Evolutionary conservation across 2,888 invertebrate species (phyloP).

Genomic region (Hyposoter didymator): DNA sequence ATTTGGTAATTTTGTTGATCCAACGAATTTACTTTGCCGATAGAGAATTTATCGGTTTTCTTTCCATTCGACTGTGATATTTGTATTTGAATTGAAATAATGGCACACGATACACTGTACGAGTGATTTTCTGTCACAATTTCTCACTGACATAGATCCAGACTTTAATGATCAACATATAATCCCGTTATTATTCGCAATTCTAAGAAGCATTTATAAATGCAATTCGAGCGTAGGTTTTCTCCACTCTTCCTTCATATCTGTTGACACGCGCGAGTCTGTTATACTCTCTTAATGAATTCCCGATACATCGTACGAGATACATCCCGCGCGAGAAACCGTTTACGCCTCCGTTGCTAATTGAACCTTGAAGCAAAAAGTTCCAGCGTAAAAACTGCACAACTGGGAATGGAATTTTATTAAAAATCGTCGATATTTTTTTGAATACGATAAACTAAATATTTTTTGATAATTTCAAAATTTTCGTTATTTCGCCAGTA

Average conservation of each 20-base stretch:
- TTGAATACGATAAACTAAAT: too few relatives aligned
- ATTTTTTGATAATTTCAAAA: too few relatives aligned
- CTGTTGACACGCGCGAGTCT: conserved; percentile 39
- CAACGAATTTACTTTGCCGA: too few relatives aligned
- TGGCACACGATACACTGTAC: background rate
- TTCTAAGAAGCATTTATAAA: conserved; percentile 40
- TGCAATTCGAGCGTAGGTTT: conserved; percentile 56
- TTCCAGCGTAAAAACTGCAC: conserved; percentile 31
- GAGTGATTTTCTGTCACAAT: conserved; percentile 21
- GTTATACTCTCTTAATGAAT: conserved; percentile 39
- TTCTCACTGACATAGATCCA: conserved; percentile 35
- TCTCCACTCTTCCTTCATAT: conserved; percentile 34
- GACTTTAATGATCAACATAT: conserved; percentile 29
- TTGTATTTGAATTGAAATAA: conserved; percentile 5
- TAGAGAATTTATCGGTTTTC: background rate
- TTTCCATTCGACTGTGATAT: background rate
- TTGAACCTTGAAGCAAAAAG: conserved; percentile 65
- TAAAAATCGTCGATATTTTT: too few relatives aligned
- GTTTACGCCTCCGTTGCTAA: conserved; percentile 65
- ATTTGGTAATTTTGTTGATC: too few relatives aligned
- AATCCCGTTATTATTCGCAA: conserved; percentile 48
- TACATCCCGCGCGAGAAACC: conserved; percentile 43
- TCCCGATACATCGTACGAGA: conserved; percentile 11
- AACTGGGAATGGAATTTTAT: too few relatives aligned
- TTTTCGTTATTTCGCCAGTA: too few relatives aligned